Evolutionary conservation across 2,113 vertebrate genomes (phyloP).

Genomic region (Cephalopterus ornatus): DNA sequence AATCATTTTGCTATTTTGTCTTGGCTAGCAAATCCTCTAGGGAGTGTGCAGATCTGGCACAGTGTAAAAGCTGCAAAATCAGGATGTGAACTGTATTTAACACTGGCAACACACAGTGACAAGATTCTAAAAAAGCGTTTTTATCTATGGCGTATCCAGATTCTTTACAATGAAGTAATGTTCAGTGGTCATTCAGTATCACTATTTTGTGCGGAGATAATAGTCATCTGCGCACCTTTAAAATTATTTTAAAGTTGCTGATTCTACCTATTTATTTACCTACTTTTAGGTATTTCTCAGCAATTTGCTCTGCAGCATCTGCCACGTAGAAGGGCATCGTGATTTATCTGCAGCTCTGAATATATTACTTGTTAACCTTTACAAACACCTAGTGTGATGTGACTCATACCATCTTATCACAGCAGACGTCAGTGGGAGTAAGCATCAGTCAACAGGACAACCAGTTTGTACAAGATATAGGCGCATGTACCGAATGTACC

Average conservation of each 20-base stretch:
- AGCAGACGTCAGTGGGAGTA: constrained; percentile 61
- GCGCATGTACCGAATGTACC: background rate
- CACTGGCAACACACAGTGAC: background rate
- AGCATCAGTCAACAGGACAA: constrained; percentile 55
- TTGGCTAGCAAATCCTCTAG: background rate
- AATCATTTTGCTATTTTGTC: background rate
- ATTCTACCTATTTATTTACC: constrained; percentile 36
- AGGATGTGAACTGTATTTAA: background rate
- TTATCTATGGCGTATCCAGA: background rate
- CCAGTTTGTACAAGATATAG: constrained; percentile 21
- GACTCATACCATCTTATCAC: constrained; percentile 66
- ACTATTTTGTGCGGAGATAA: background rate
- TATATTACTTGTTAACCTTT: constrained; percentile 68
- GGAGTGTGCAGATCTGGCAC: background rate
- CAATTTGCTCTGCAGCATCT: constrained; percentile 38
- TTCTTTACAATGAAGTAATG: background rate
- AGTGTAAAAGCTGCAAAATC: background rate
- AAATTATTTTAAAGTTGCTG: constrained; percentile 3
- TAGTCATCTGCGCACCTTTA: background rate
- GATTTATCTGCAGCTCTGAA: constrained; percentile 57
- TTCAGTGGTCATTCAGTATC: background rate
- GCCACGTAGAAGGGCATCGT: constrained; percentile 17
- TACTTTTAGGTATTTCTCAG: constrained; percentile 41
- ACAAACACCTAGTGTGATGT: constrained; percentile 61
- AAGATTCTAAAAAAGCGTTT: background rate